phyloP scores from a whole-genome alignment of 2,797 vertebrate species.

The Scleropages formosus region DNA sequence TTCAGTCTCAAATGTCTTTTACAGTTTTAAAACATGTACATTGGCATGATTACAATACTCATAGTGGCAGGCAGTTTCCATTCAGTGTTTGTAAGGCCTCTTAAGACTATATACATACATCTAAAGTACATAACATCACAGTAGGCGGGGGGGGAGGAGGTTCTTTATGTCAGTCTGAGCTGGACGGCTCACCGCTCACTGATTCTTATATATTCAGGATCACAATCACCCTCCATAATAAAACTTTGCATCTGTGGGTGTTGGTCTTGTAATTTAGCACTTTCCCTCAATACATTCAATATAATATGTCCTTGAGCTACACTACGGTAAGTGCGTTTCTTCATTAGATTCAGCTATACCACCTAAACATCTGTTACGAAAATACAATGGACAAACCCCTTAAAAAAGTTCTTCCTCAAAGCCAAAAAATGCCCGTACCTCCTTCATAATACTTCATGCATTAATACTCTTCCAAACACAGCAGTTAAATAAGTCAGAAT shows the following conservation, averaged over 20 bases:
- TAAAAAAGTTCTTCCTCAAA: conserved; percentile 46
- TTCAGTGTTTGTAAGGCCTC: conserved; percentile 44
- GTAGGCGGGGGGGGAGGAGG: conserved; percentile 9
- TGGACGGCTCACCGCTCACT: not conserved
- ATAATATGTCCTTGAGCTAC: conserved; percentile 32
- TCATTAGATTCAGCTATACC: conserved; percentile 34
- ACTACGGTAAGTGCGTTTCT: conserved; percentile 5
- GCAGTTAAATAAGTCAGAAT: conserved; percentile 4
- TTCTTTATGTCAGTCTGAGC: not conserved
- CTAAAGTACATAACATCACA: conserved; percentile 23
- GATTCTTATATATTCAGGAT: no score
- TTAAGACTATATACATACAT: conserved; percentile 30
- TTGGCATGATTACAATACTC: conserved; percentile 30
- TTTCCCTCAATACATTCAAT: conserved; percentile 54
- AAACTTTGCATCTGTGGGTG: conserved; percentile 16
- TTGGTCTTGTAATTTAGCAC: conserved; percentile 32
- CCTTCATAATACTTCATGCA: not conserved
- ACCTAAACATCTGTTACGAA: conserved; percentile 49
- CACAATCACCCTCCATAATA: no score
- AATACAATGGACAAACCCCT: conserved; percentile 55
- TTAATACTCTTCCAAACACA: not conserved
- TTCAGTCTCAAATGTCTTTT: not conserved
- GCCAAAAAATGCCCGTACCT: not conserved
- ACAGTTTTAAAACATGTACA: conserved; percentile 14
- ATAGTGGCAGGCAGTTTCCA: conserved; percentile 33